A percentile compares a stretch with the other conserved stretches of the same genome.
These are phyloP conservation scores for Sciurus carolinensis DNA, from an alignment of 2,797 vertebrate species.

Conservation along the genomic window DNA sequence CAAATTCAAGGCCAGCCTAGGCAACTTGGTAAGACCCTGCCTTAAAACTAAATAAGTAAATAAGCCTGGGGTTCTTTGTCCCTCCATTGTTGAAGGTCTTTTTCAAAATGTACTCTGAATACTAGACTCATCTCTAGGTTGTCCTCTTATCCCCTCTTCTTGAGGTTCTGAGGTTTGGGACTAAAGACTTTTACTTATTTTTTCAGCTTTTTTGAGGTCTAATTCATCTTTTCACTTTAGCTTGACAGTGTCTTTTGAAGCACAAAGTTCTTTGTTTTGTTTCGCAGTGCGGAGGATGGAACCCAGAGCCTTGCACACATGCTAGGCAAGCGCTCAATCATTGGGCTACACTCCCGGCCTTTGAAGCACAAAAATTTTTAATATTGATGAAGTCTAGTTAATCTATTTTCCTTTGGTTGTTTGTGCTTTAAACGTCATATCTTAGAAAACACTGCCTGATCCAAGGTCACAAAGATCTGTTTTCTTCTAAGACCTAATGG, in stretches of 20 bases:
- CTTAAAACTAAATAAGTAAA: too few relatives aligned
- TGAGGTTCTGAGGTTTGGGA: background rate
- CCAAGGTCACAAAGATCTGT: background rate
- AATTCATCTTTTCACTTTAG: background rate
- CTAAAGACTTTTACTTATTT: background rate
- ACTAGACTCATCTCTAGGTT: background rate
- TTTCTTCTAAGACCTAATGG: conserved; percentile 27
- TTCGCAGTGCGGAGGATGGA: background rate
- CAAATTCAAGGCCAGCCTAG: too few relatives aligned
- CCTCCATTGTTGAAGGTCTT: background rate
- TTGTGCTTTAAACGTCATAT: background rate
- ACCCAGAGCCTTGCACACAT: background rate
- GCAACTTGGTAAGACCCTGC: too few relatives aligned
- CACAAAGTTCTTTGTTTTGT: background rate
- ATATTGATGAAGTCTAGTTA: background rate
- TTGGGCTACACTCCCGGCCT: background rate
- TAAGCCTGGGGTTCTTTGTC: background rate
- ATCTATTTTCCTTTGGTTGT: background rate
- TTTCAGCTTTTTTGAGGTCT: background rate
- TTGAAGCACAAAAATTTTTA: background rate
- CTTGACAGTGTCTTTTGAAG: background rate
- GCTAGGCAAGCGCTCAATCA: background rate
- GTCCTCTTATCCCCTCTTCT: background rate
- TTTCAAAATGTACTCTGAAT: background rate
- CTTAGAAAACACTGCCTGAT: background rate